Base-by-base conservation (phyloP, 2,888 invertebrate genomes). In the Sinelater perroti region DNA sequence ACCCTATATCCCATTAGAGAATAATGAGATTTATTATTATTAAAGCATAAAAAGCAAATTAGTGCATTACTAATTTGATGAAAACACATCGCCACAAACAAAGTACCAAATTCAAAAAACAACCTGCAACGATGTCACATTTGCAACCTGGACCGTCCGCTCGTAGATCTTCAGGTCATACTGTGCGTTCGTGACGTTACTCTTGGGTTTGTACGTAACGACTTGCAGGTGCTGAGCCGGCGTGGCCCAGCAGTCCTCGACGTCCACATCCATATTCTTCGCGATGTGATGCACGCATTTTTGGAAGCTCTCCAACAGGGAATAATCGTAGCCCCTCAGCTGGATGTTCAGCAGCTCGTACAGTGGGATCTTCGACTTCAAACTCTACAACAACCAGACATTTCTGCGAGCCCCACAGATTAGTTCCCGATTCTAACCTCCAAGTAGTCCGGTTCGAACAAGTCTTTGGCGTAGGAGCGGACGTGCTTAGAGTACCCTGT, bases 271-370 rank as follows among this genome's bases (percentile, higher is more conserved):
- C 81, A 94, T 83, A 49, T 85, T 81, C 68, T 87, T 85, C 5
- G 90, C 87, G 66, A 89, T 79, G 69, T 83, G 85, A 70, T 93
- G 89, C 24, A 95, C 80, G 72, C 89, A 88, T 67, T 85, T 86
- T 72, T 92, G 92, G 72, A 87, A 95, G 61, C 81, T 86, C 78
- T 96, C 96, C 47, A 97, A 75, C 3, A 90, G 70, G 2, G 91
- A 84, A 78, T 82, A 96, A 74, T 93, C 91, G 75, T 94, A 92
- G 1, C 94, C 91, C 71, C 85, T 89, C 33, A 96, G 76, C 78
- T 90, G 88, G 14, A 97, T 80, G 75, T 91, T 91, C 8, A 96
- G 71, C 8, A 83, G 81, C 60, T 89, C 87, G 76, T 91, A 90
- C 8, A 87, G 78, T 1, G 91, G 91, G 62, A 86, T 83, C 75